These are phyloP conservation scores for Trachelus tabidus DNA, from an alignment of 2,888 invertebrate species.

Conservation along the genomic window DNA sequence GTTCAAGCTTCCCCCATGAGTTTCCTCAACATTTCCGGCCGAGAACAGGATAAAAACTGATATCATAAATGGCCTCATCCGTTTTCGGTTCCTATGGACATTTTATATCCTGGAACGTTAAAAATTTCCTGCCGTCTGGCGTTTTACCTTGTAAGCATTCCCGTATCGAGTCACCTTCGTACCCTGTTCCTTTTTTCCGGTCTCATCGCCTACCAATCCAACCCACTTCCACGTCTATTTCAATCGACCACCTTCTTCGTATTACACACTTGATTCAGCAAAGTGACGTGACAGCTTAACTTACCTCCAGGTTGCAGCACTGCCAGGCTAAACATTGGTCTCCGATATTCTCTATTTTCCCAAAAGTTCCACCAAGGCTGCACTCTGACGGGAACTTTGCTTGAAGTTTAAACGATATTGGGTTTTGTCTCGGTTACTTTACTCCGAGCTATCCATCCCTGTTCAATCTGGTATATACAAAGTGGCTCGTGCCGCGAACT, in stretches of 20 bases:
- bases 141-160: neutral
- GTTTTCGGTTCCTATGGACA: neutral
- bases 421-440: constrained; percentile 30
- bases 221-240: neutral
- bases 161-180: neutral
- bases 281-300: neutral
- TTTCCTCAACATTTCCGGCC: neutral
- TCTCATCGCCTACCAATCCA: neutral
- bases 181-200: neutral
- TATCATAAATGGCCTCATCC: neutral
- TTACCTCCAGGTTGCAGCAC: neutral
- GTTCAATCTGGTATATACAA: constrained; percentile 19
- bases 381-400: constrained; percentile 15
- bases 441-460: constrained; percentile 40
- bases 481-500: neutral
- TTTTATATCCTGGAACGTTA: neutral
- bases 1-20: neutral
- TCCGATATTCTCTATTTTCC: constrained; percentile 31
- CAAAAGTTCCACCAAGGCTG: neutral
- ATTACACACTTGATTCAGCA: neutral
- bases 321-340: neutral
- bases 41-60: neutral
- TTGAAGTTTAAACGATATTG: constrained; percentile 18
- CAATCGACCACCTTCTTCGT: neutral
- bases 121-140: neutral